A percentile compares a stretch with the other conserved stretches of the same genome.
Conservation (phyloP, 2,888 invertebrate genomes). For the Petrolisthes manimaculis region DNA sequence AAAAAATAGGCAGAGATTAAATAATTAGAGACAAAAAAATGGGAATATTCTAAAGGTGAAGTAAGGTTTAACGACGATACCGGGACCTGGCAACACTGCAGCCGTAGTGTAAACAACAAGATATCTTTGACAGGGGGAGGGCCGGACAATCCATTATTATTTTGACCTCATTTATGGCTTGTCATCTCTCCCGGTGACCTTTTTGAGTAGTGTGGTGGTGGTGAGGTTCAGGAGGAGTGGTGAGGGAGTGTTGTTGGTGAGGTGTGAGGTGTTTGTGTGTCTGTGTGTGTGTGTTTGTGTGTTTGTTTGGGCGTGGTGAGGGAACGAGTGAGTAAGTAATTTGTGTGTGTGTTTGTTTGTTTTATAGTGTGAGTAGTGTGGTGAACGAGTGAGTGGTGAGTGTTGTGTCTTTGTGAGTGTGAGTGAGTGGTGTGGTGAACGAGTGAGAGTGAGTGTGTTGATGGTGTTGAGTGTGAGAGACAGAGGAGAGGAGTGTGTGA, state of each 20-base stretch:
- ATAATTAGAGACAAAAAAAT: no score
- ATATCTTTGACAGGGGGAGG: background rate
- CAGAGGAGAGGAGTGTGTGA: background rate
- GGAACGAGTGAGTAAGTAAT: no score
- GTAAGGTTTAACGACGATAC: no score
- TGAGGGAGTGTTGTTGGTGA: no score
- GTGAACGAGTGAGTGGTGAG: background rate
- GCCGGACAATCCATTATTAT: background rate
- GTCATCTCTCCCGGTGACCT: background rate
- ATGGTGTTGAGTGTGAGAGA: constrained; percentile 1
- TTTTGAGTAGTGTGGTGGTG: no score
- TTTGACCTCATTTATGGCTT: background rate
- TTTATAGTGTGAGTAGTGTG: no score
- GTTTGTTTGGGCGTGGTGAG: no score
- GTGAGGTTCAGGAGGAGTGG: background rate
- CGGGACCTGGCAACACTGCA: no score
- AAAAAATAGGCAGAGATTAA: no score
- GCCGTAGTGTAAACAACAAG: background rate
- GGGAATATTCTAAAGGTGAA: no score
- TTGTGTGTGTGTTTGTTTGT: no score
- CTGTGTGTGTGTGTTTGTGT: background rate
- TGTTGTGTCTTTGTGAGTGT: background rate
- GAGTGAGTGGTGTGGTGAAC: background rate
- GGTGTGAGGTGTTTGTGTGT: background rate
- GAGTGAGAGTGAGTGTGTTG: background rate